A percentile compares a stretch with the other conserved stretches of the same genome.
These are phyloP conservation scores for Syrrhaptes paradoxus DNA, from an alignment of 2,113 vertebrate genomes.

Conservation along the genomic window DNA sequence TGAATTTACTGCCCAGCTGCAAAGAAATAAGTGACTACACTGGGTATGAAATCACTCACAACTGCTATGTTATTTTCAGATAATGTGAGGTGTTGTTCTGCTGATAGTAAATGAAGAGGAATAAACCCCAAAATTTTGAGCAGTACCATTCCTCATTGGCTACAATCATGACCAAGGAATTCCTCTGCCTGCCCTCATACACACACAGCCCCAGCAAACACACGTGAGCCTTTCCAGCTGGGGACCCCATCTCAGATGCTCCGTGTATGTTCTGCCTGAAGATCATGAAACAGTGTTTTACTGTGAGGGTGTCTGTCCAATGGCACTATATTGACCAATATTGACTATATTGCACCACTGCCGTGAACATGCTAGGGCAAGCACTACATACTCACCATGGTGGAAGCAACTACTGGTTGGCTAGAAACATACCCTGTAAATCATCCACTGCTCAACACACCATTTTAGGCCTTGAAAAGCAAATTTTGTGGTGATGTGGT, in stretches of 20 bases:
- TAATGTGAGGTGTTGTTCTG: not conserved
- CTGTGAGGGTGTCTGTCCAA: not conserved
- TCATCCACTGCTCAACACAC: too few relatives aligned
- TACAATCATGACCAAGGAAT: not conserved
- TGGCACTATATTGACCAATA: not conserved
- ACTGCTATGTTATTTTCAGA: not conserved
- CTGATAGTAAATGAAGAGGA: not conserved
- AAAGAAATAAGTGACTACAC: not conserved
- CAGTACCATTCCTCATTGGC: not conserved
- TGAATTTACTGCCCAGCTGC: too few relatives aligned
- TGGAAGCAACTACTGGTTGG: too few relatives aligned
- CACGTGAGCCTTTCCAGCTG: not conserved
- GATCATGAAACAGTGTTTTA: not conserved
- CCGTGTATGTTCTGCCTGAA: too few relatives aligned
- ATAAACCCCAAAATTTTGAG: not conserved
- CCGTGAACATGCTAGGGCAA: too few relatives aligned
- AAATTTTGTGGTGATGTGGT: too few relatives aligned
- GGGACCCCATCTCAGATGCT: too few relatives aligned
- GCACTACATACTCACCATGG: too few relatives aligned
- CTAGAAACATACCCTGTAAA: too few relatives aligned
- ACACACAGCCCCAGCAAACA: not conserved
- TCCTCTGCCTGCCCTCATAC: not conserved
- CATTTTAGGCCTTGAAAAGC: too few relatives aligned
- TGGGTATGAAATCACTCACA: not conserved
- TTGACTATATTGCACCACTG: too few relatives aligned